Evolutionary conservation across 1,140 invertebrate species (phyloP).

Genomic region (Leptonema lineaticorne): DNA sequence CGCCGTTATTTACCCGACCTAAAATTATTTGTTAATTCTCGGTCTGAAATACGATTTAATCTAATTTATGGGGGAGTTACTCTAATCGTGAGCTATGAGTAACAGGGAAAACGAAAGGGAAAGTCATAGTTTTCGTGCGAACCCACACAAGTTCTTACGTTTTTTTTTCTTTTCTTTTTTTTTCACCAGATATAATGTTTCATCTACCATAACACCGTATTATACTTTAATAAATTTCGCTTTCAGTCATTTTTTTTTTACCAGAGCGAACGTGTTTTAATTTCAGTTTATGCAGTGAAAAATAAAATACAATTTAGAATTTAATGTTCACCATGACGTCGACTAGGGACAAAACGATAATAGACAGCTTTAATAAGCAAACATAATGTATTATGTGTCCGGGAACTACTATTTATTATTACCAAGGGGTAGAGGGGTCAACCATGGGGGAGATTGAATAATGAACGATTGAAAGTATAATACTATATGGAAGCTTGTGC

Average conservation of each 20-base stretch:
- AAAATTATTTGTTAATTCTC: background rate
- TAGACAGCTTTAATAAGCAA: constrained; percentile 28
- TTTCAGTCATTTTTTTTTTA: no score
- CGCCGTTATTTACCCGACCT: no score
- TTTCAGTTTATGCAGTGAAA: constrained; percentile 10
- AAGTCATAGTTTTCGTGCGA: background rate
- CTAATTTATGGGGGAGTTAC: constrained; percentile 7
- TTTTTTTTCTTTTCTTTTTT: no score
- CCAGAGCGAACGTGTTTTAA: no score
- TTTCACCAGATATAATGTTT: background rate
- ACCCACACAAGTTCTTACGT: background rate
- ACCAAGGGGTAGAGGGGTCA: background rate
- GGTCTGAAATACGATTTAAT: background rate
- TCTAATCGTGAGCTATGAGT: background rate
- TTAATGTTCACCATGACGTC: no score
- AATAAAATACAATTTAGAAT: no score
- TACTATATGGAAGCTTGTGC: no score
- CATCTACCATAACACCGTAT: no score
- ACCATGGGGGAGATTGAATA: constrained; percentile 9
- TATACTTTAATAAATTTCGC: no score
- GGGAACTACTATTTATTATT: constrained; percentile 10
- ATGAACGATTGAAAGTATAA: background rate
- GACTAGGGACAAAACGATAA: constrained; percentile 15
- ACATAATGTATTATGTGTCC: constrained; percentile 16
- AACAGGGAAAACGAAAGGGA: background rate